phyloP scores from a whole-genome alignment of 2,797 vertebrate genomes.

The Cuculus canorus region DNA sequence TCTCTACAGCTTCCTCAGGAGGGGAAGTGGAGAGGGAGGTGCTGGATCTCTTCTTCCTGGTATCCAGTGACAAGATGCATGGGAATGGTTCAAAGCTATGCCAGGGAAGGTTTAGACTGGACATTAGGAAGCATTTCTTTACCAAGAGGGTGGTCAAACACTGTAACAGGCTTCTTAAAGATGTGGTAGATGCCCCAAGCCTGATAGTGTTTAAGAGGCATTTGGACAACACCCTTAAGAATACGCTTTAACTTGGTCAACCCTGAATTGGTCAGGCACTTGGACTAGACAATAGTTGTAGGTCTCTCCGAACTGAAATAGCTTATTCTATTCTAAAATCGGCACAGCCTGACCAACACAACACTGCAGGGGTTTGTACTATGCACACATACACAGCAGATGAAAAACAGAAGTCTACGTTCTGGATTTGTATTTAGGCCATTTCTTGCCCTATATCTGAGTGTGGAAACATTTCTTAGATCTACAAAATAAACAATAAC shows the following conservation, averaged over 20 bases:
- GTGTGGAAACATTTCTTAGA: not conserved
- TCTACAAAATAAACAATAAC: not conserved
- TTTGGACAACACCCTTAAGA: no score
- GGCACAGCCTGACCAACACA: not conserved
- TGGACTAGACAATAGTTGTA: not conserved
- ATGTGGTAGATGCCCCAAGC: not conserved
- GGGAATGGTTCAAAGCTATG: no score
- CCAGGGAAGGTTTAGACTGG: not conserved
- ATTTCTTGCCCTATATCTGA: not conserved
- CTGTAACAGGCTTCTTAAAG: not conserved
- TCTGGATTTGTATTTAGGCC: not conserved
- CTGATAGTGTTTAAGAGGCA: no score
- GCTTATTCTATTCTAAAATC: not conserved
- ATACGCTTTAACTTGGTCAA: no score
- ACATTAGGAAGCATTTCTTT: not conserved
- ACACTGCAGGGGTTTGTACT: not conserved
- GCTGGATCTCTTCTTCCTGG: no score
- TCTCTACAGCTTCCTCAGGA: no score
- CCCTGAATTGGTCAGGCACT: no score
- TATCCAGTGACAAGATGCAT: no score
- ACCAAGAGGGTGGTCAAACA: not conserved
- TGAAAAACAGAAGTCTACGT: not conserved
- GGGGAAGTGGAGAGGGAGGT: no score
- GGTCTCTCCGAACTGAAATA: not conserved
- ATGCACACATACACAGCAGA: not conserved